These are phyloP conservation scores for Spicauda simplicius DNA, from an alignment of 2,888 invertebrate species.

Conservation along the genomic window DNA sequence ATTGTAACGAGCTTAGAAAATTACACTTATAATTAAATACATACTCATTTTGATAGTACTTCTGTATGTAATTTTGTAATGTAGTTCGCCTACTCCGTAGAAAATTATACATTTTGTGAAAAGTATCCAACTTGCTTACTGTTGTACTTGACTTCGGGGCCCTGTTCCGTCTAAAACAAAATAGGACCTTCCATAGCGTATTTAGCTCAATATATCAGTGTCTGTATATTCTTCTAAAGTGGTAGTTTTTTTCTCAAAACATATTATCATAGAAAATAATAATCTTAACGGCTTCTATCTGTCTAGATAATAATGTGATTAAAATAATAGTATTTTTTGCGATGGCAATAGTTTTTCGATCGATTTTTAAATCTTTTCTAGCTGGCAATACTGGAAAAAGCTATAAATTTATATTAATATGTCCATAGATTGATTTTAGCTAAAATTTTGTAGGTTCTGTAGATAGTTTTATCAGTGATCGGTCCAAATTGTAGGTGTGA, in stretches of 20 bases:
- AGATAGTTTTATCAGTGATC: conserved; percentile 1
- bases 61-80: too few species aligned
- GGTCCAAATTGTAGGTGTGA: conserved; percentile 10
- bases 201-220: conserved; percentile 21
- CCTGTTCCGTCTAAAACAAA: conserved; percentile 32
- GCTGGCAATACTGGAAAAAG: conserved; percentile 11
- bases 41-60: too few species aligned
- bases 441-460: conserved; percentile 17
- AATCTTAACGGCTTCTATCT: conserved; percentile 20
- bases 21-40: too few species aligned
- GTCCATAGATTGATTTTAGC: conserved; percentile 25
- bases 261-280: conserved; percentile 4
- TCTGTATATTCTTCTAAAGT: conserved; percentile 30
- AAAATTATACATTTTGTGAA: conserved; percentile 1
- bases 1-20: too few species aligned
- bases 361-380: conserved; percentile 30
- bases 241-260: conserved; percentile 17
- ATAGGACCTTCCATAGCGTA: conserved; percentile 33
- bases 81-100: not conserved
- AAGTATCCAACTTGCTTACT: conserved; percentile 16
- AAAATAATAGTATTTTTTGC: conserved; percentile 31
- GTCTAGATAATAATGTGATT: conserved; percentile 17
- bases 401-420: not conserved
- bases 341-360: conserved; percentile 32
- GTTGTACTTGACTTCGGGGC: conserved; percentile 28